phyloP scores from a whole-genome alignment of 2,113 vertebrate species.

The Hypocryptadius cinnamomeus region DNA sequence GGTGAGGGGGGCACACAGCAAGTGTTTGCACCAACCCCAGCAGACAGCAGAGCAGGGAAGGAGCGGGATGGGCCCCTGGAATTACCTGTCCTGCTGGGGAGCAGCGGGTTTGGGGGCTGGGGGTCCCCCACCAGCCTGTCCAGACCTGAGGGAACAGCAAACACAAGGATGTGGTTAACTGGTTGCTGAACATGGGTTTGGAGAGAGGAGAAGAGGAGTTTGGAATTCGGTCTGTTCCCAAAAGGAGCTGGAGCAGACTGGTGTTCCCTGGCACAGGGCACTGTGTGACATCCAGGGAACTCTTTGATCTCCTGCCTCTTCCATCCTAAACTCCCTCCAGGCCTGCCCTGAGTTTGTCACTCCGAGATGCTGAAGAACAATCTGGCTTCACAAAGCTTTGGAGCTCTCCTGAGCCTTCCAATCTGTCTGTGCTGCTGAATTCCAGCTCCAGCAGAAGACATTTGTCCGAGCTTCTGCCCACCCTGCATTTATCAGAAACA shows the following conservation, averaged over 20 bases:
- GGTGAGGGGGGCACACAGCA: background rate
- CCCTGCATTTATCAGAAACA: background rate
- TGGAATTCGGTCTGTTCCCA: background rate
- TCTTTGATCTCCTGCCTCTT: background rate
- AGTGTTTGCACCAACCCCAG: rapidly evolving
- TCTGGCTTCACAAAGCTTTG: background rate
- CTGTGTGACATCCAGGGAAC: background rate
- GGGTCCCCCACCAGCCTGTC: background rate
- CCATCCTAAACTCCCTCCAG: background rate
- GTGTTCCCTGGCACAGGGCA: background rate
- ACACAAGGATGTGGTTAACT: background rate
- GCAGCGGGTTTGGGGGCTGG: background rate
- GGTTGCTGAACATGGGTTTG: background rate
- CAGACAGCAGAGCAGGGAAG: background rate
- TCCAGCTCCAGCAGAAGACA: background rate
- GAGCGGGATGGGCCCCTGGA: background rate
- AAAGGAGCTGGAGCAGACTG: background rate
- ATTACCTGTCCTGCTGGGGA: conserved; percentile 29
- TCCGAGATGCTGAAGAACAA: background rate
- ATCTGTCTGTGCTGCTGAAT: background rate
- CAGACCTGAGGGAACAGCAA: background rate
- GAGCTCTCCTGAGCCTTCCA: background rate
- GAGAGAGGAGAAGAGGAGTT: background rate
- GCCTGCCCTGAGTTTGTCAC: background rate
- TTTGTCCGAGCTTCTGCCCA: background rate